phyloP scores from a whole-genome alignment of 2,113 vertebrate species.

The Montifringilla adamsi region DNA sequence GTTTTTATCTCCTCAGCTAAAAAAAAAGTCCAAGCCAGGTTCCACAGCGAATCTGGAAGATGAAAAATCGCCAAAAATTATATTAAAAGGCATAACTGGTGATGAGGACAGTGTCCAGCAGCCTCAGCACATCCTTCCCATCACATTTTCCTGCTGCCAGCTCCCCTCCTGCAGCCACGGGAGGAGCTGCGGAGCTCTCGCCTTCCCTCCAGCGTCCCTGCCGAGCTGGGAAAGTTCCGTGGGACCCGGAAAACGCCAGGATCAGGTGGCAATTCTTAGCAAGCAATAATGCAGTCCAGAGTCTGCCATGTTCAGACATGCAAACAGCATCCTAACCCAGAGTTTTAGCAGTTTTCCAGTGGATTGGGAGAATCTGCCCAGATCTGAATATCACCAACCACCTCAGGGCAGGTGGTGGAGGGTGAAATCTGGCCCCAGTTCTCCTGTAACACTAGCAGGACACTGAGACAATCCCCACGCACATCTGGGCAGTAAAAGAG shows the following conservation, averaged over 20 bases:
- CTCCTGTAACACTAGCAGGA: no score
- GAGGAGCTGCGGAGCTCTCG: neutral
- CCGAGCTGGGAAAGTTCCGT: neutral
- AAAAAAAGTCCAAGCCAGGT: neutral
- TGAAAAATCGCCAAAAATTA: neutral
- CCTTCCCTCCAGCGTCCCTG: neutral
- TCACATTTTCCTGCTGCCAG: neutral
- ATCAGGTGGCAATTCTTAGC: fast-evolving
- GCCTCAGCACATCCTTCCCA: neutral
- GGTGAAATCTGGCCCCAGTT: neutral
- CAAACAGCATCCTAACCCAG: neutral
- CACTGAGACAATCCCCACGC: neutral
- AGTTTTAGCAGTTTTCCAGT: fast-evolving
- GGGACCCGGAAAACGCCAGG: neutral
- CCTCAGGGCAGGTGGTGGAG: fast-evolving
- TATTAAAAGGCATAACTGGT: neutral
- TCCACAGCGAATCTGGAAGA: neutral
- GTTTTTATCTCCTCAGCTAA: neutral
- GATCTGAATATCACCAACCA: fast-evolving
- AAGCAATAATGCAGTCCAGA: fast-evolving
- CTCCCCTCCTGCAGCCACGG: neutral
- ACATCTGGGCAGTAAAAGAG: neutral
- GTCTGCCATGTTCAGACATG: fast-evolving
- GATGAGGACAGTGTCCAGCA: neutral
- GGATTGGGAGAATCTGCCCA: neutral